A percentile compares a stretch with the other conserved stretches of the same genome.
Evolutionary conservation across 2,797 vertebrate genomes (phyloP).

Genomic region (Cossypha heuglini): DNA sequence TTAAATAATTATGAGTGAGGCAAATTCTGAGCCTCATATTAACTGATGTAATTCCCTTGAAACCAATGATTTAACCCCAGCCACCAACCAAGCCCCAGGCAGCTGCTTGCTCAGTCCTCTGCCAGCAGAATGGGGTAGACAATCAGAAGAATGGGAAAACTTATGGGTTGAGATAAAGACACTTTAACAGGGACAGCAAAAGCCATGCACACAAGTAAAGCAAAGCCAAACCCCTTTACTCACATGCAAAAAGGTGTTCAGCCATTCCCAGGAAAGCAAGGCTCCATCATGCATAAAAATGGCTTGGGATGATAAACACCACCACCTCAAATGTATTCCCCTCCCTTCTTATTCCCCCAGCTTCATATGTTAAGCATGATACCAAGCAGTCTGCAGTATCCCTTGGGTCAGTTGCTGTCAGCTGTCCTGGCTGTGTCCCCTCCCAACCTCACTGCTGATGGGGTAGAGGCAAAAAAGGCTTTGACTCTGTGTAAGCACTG

Average conservation of each 20-base stretch:
- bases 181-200: not conserved
- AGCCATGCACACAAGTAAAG: not conserved
- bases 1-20: not conserved
- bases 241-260: not conserved
- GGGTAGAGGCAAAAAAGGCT: not conserved
- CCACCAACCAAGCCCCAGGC: accelerated
- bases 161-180: not conserved
- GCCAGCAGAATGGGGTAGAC: not conserved
- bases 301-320: not conserved
- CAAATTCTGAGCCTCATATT: not conserved
- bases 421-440: not conserved
- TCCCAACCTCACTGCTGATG: not conserved
- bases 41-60: not conserved
- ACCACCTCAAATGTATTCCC: not conserved
- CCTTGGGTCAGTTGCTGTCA: not conserved
- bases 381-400: not conserved
- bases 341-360: too few species aligned
- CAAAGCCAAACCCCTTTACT: not conserved
- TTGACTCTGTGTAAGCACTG: not conserved
- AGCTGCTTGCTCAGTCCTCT: accelerated
- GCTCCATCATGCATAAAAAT: not conserved
- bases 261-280: not conserved
- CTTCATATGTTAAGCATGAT: not conserved
- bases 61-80: not conserved
- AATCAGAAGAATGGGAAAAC: not conserved